Conservation (phyloP, 2,888 invertebrate genomes). For the Macrophya alboannulata region DNA sequence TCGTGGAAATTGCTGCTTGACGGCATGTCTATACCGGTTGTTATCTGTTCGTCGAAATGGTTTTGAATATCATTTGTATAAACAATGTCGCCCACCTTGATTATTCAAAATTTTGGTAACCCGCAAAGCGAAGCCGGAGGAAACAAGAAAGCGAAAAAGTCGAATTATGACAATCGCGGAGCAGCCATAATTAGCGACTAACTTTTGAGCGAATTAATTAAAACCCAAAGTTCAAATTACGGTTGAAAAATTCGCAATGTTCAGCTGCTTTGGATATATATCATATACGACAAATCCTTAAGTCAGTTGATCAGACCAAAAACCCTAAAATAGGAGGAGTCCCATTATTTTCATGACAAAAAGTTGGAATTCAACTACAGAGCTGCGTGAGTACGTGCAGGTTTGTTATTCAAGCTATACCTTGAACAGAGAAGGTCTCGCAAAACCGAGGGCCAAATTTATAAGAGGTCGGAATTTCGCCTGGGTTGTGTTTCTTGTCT, state of each 20-base stretch:
- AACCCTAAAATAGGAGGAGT: background rate
- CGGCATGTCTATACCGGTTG: background rate
- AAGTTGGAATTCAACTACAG: background rate
- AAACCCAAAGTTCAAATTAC: background rate
- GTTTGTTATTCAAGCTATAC: background rate
- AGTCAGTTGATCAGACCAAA: background rate
- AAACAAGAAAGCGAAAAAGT: background rate
- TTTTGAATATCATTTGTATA: background rate
- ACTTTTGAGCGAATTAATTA: background rate
- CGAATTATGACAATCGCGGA: background rate
- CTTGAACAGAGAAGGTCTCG: background rate
- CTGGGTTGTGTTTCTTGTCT: background rate
- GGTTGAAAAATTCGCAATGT: background rate
- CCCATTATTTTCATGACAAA: background rate
- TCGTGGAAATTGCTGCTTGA: background rate
- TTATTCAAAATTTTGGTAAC: background rate
- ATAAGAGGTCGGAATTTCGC: background rate
- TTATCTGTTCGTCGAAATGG: background rate
- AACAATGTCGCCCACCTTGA: background rate
- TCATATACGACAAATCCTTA: background rate
- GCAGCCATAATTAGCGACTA: background rate
- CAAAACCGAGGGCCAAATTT: background rate
- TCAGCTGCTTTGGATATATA: background rate
- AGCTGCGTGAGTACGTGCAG: background rate
- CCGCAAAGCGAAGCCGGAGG: too few relatives aligned